These are phyloP conservation scores for Limnephilus lunatus DNA, from an alignment of 2,888 invertebrate genomes.

Conservation along the genomic window DNA sequence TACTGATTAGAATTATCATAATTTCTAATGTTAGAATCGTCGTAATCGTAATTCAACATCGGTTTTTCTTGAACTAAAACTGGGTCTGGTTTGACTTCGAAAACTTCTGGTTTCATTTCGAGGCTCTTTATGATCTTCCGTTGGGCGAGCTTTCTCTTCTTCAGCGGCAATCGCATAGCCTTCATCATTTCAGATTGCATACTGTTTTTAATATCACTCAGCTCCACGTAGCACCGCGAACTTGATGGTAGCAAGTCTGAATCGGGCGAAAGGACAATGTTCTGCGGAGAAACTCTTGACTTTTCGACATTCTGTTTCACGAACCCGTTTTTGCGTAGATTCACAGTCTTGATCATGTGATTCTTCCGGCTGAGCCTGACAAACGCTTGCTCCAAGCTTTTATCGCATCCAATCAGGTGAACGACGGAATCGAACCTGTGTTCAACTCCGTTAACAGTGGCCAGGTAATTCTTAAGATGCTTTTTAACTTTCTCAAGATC, in stretches of 20 bases:
- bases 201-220: constrained; percentile 32
- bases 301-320: constrained; percentile 22
- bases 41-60: background rate
- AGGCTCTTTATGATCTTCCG: constrained; percentile 36
- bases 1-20: constrained; percentile 23
- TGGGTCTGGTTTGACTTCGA: constrained; percentile 42
- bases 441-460: constrained; percentile 49
- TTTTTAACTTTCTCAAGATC: constrained; percentile 40
- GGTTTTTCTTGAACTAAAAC: constrained; percentile 49
- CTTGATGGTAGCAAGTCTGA: constrained; percentile 48
- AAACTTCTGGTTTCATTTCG: constrained; percentile 48
- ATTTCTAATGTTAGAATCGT: background rate
- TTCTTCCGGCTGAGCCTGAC: constrained; percentile 42
- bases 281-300: constrained; percentile 27
- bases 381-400: constrained; percentile 53
- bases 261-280: constrained; percentile 30
- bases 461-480: constrained; percentile 40
- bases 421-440: constrained; percentile 54
- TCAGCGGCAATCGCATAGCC: constrained; percentile 42
- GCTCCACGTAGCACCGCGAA: constrained; percentile 42
- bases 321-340: constrained; percentile 44
- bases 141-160: constrained; percentile 43
- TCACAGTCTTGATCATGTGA: constrained; percentile 47
- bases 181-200: background rate
- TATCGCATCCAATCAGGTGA: constrained; percentile 49